A percentile compares a stretch with the other conserved stretches of the same genome.
These are phyloP conservation scores for Aplidium turbinatum DNA, from an alignment of 23 tunicate genomes.

Conservation along the genomic window DNA sequence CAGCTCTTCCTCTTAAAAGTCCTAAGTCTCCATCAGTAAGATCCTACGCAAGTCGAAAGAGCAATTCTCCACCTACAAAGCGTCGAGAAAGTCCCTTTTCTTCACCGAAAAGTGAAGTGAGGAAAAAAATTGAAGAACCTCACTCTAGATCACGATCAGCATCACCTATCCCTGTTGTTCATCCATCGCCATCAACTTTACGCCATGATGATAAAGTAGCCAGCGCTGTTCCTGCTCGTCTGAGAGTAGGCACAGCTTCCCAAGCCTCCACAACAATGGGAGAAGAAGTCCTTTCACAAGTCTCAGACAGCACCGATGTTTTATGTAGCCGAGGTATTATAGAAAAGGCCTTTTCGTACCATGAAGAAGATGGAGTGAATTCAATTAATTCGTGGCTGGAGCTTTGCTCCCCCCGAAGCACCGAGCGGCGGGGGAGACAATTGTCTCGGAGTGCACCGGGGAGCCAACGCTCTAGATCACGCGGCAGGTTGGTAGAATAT, in stretches of 20 bases:
- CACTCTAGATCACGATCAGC: too few species aligned
- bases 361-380: slow-evolving; percentile 49
- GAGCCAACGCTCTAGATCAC: slow-evolving; percentile 28
- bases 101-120: not conserved
- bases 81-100: slow-evolving; percentile 1
- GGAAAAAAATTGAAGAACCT: too few species aligned
- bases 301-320: slow-evolving; percentile 64
- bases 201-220: slow-evolving; percentile 42
- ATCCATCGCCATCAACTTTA: too few species aligned
- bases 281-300: slow-evolving; percentile 15
- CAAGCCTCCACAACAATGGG: slow-evolving; percentile 23
- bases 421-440: not conserved
- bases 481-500: too few species aligned
- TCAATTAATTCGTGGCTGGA: slow-evolving; percentile 49
- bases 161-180: too few species aligned
- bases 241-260: slow-evolving; percentile 13
- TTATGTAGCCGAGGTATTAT: slow-evolving; percentile 63
- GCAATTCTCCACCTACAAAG: not conserved
- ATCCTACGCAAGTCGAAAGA: slow-evolving; percentile 2
- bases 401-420: slow-evolving; percentile 26
- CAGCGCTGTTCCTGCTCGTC: slow-evolving; percentile 33
- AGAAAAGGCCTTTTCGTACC: slow-evolving; percentile 60
- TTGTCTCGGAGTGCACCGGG: slow-evolving; percentile 50
- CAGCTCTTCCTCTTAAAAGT: slow-evolving; percentile 6
- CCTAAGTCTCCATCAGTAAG: not conserved